Conservation (phyloP, 1,140 invertebrate species). For the Octopus bimaculoides region DNA sequence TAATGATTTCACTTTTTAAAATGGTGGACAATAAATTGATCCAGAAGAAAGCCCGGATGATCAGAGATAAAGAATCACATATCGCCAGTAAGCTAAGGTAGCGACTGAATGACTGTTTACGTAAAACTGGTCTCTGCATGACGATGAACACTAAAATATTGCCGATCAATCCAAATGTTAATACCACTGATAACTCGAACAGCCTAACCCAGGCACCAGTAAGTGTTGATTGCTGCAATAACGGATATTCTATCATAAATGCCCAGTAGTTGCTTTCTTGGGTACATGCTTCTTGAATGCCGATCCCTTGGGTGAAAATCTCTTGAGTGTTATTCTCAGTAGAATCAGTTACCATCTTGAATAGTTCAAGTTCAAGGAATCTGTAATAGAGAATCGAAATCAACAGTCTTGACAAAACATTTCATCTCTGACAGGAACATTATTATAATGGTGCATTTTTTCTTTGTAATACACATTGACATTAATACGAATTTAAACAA, state of each 20-base stretch:
- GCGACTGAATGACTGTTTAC: slow-evolving; percentile 21
- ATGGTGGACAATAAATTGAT: slow-evolving; percentile 15
- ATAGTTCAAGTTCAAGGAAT: too few species aligned
- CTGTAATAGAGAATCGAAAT: too few species aligned
- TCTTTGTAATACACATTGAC: too few species aligned
- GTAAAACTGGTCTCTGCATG: slow-evolving; percentile 16
- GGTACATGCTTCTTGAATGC: background rate
- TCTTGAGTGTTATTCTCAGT: too few species aligned
- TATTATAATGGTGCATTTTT: too few species aligned
- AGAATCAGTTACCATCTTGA: too few species aligned
- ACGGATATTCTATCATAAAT: slow-evolving; percentile 21
- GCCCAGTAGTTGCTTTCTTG: slow-evolving; percentile 21
- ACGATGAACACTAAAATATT: slow-evolving; percentile 16
- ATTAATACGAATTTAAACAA: too few species aligned
- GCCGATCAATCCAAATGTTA: slow-evolving; percentile 18
- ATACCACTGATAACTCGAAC: slow-evolving; percentile 9
- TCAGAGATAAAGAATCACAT: slow-evolving; percentile 19
- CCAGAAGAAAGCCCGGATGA: slow-evolving; percentile 24
- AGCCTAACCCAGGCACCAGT: slow-evolving; percentile 16
- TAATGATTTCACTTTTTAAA: background rate
- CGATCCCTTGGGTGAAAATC: slow-evolving; percentile 16
- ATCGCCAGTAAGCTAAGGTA: slow-evolving; percentile 15
- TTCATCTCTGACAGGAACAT: too few species aligned
- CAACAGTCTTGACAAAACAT: too few species aligned
- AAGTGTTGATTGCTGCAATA: slow-evolving; percentile 14